Evolutionary conservation across 2,888 invertebrate genomes (phyloP), one percentile per base, ranked within the genome.

Genomic region (Phymatocera aterrima): DNA sequence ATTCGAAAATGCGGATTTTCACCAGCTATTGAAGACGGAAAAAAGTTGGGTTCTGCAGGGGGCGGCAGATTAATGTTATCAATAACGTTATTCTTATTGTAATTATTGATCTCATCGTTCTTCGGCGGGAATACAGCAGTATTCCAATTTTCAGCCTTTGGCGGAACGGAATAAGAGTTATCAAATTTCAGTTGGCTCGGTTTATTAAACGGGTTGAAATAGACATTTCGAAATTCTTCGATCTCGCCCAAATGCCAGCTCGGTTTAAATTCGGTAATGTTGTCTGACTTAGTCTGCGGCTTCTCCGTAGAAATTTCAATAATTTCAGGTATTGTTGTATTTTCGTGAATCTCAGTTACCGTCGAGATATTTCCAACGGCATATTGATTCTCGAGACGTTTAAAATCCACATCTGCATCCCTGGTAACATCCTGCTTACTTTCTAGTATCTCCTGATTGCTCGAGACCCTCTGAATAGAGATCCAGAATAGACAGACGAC

Each of bases 191-290:
- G 78, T 10, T 82, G 85, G 2, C 83, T 82, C 10, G 83, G 37
- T 5, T 82, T 81, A 74, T 86, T 86, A 80, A 88, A 87, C 1
- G 84, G 84, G 48, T 79, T 79, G 1, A 31, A 24, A 37, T 46
- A 46, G 2, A 77, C 61, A 24, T 79, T 78, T 43, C 77, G 75
- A 12, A 84, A 80, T 18, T 83, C 81, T 2, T 82, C 82, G 77
- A 87, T 87, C 43, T 83, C 83, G 0, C 88, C 88, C 0, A 88
- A 82, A 64, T 88, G 87, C 6, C 83, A 64, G 78, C 89, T 89
- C 8, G 89, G 88, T 28, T 80, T 82, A 77, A 87, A 87, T 4
- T 75, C 80, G 34, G n/a, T 31, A 21, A 34, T 10, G 40, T 60
- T 74, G 43, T 64, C 54, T 24, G 46, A 43, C 12, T 40, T 46